These are phyloP conservation scores for Drosophila bipectinata DNA, from an alignment of 1,140 invertebrate species.

Conservation along the genomic window DNA sequence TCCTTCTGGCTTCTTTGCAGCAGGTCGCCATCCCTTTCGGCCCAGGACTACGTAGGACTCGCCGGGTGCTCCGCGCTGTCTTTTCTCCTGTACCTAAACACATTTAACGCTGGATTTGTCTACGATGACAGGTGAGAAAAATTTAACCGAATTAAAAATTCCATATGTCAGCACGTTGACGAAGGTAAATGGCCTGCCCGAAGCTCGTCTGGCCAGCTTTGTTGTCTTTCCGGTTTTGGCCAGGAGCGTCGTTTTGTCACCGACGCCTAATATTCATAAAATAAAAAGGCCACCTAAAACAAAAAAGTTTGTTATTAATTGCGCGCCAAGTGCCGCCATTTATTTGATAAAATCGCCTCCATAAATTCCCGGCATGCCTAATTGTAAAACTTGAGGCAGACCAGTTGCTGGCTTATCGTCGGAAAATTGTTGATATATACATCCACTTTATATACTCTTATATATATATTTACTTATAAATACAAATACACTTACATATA, in stretches of 20 bases:
- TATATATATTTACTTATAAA: no score
- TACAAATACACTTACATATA: no score
- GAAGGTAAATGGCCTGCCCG: constrained; percentile 65
- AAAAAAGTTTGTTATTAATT: constrained; percentile 77
- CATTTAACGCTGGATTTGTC: constrained; percentile 94
- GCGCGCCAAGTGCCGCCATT: constrained; percentile 77
- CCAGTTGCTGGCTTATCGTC: constrained; percentile 56
- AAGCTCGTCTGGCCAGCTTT: background rate
- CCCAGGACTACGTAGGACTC: constrained; percentile 90
- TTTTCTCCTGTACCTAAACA: constrained; percentile 93
- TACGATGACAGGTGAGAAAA: constrained; percentile 93
- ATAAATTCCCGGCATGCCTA: constrained; percentile 72
- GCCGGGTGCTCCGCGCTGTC: constrained; percentile 88
- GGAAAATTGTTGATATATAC: constrained; percentile 32
- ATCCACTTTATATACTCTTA: background rate
- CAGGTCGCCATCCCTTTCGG: constrained; percentile 23
- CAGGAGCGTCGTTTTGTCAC: constrained; percentile 55
- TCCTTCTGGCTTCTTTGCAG: constrained; percentile 41
- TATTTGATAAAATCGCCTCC: constrained; percentile 78
- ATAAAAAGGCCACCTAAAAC: constrained; percentile 30
- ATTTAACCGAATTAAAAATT: constrained; percentile 84
- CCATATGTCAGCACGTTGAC: constrained; percentile 80
- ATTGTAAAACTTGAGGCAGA: constrained; percentile 74
- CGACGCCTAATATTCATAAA: constrained; percentile 4
- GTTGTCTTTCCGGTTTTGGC: constrained; percentile 10